These are phyloP conservation scores for Haplochromis vanheusdeni DNA, from an alignment of 2,113 vertebrate species.

Conservation along the genomic window DNA sequence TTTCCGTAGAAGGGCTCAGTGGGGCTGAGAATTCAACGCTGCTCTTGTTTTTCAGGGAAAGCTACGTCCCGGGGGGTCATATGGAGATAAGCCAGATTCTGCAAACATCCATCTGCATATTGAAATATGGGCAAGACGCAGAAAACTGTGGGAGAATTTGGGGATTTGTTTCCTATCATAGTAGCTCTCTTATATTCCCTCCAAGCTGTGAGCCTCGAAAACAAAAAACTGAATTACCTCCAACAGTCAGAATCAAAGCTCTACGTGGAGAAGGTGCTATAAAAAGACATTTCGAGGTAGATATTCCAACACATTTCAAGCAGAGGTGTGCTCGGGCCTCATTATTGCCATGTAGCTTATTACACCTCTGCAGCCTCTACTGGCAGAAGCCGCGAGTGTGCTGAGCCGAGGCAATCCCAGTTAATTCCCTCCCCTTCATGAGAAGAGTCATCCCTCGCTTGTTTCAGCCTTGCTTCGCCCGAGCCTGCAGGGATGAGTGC, in stretches of 20 bases:
- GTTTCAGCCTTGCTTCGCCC: conserved; percentile 34
- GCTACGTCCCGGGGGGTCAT: conserved; percentile 40
- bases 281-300: neutral
- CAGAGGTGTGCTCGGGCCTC: conserved; percentile 35
- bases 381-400: conserved; percentile 34
- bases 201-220: neutral
- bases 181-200: neutral
- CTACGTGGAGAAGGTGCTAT: neutral
- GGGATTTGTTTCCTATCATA: neutral
- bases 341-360: conserved; percentile 53
- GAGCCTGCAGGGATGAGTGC: conserved; percentile 37
- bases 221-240: neutral
- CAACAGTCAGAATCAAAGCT: neutral
- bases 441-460: conserved; percentile 50
- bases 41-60: conserved; percentile 36
- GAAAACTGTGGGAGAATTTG: neutral
- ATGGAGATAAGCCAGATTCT: conserved; percentile 51
- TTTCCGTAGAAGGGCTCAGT: conserved; percentile 25
- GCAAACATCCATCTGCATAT: conserved; percentile 61
- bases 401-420: conserved; percentile 63
- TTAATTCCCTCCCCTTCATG: conserved; percentile 64
- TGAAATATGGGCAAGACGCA: conserved; percentile 17
- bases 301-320: conserved; percentile 22
- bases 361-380: conserved; percentile 49
- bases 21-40: conserved; percentile 32